Conservation (phyloP, 2,888 invertebrate genomes). For the Andrena chrysosceles region DNA sequence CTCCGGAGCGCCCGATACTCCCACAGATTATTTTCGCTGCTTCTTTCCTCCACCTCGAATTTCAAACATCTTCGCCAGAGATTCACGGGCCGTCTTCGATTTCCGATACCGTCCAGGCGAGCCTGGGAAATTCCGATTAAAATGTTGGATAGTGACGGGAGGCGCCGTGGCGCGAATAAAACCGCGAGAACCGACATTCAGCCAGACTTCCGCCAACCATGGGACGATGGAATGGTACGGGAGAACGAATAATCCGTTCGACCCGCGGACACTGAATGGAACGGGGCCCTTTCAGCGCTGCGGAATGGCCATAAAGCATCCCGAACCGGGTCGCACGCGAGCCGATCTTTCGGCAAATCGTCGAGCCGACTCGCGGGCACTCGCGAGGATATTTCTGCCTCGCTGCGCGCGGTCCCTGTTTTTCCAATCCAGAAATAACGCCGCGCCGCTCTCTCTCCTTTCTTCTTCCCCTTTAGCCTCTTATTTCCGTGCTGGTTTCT, state of each 20-base stretch:
- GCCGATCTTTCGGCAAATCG: conserved; percentile 20
- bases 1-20: conserved; percentile 8
- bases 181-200: background rate
- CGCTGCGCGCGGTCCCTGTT: conserved; percentile 35
- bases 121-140: conserved; percentile 6
- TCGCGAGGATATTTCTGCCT: conserved; percentile 58
- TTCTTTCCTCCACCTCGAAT: background rate
- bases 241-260: conserved; percentile 12
- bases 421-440: conserved; percentile 68
- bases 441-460: background rate
- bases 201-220: background rate
- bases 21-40: conserved; percentile 35
- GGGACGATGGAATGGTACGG: background rate
- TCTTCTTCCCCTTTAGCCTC: conserved; percentile 17
- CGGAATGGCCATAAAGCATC: conserved; percentile 10
- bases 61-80: no score
- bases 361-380: background rate
- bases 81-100: background rate
- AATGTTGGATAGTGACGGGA: background rate
- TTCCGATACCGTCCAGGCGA: background rate
- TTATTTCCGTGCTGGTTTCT: conserved; percentile 34
- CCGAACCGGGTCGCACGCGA: background rate
- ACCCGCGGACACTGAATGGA: background rate
- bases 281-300: background rate
- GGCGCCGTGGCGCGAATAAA: conserved; percentile 2